Evolutionary conservation across 2,888 invertebrate species (phyloP).

Genomic region (Anthophora plumipes): DNA sequence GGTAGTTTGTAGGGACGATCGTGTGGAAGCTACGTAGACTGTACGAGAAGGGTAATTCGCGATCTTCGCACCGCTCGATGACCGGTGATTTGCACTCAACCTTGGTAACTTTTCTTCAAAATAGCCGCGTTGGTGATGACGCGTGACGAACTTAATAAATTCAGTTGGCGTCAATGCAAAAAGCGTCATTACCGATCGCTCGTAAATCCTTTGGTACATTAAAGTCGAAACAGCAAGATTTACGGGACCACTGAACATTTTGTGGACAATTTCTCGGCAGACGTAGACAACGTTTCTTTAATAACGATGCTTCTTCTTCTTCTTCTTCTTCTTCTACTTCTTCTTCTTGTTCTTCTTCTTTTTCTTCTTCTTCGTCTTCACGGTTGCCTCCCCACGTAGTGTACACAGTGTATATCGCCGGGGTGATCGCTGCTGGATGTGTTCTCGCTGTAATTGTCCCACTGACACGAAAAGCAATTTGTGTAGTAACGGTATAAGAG

Average conservation of each 20-base stretch:
- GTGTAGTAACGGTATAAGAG: slow-evolving; percentile 47
- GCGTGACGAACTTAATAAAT: slow-evolving; percentile 78
- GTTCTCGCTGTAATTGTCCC: slow-evolving; percentile 56
- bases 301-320: slow-evolving; percentile 14
- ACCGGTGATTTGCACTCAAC: slow-evolving; percentile 39
- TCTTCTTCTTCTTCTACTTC: neutral
- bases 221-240: slow-evolving; percentile 8
- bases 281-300: slow-evolving; percentile 1
- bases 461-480: slow-evolving; percentile 67
- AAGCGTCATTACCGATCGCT: slow-evolving; percentile 51
- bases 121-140: slow-evolving; percentile 69
- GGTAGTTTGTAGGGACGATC: slow-evolving; percentile 4
- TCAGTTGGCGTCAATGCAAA: slow-evolving; percentile 65
- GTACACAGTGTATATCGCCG: slow-evolving; percentile 14
- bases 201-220: slow-evolving; percentile 27
- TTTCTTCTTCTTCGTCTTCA: neutral
- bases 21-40: slow-evolving; percentile 11
- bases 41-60: neutral
- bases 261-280: neutral
- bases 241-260: neutral
- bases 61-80: slow-evolving; percentile 9
- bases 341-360: neutral
- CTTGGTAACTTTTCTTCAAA: slow-evolving; percentile 38
- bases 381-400: neutral
- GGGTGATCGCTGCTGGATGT: slow-evolving; percentile 39